Percentiles rank a stretch among this genome's conserved stretches.
Conservation (phyloP, 2,113 vertebrate species). For the Lepus americanus region DNA sequence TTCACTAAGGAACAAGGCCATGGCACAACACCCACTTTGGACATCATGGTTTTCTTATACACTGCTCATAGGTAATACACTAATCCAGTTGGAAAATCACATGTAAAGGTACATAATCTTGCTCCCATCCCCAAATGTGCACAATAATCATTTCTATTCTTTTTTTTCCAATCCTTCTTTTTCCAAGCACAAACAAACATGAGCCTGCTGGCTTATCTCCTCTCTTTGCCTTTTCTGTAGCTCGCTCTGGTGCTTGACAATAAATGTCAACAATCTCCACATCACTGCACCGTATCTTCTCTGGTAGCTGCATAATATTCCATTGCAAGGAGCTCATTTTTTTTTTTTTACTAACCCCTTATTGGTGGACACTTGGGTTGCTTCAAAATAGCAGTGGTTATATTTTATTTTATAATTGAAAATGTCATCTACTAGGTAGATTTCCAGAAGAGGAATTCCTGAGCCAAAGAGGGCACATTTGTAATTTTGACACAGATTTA, state of each 20-base stretch:
- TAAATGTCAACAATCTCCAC: not conserved
- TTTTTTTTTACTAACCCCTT: not conserved
- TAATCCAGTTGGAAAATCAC: not conserved
- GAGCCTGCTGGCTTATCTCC: not conserved
- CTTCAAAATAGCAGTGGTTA: not conserved
- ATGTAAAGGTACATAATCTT: not conserved
- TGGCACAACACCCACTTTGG: not conserved
- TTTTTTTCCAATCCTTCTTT: conserved; percentile 23
- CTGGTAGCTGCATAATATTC: not conserved
- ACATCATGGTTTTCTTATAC: conserved; percentile 4
- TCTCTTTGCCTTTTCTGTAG: not conserved
- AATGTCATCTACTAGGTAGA: not conserved
- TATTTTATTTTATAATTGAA: not conserved
- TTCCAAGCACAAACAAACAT: not conserved
- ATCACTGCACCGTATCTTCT: not conserved
- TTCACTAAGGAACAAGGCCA: not conserved
- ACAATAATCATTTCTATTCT: not conserved
- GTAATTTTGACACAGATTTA: not conserved
- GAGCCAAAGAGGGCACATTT: not conserved
- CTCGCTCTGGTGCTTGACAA: not conserved
- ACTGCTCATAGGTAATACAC: not conserved
- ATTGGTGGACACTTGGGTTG: not conserved
- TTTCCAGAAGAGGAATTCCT: not conserved
- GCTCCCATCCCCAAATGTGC: not conserved
- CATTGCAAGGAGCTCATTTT: not conserved